Evolutionary conservation across 2,797 vertebrate species (phyloP).

Genomic region (Phyllotis vaccarum): DNA sequence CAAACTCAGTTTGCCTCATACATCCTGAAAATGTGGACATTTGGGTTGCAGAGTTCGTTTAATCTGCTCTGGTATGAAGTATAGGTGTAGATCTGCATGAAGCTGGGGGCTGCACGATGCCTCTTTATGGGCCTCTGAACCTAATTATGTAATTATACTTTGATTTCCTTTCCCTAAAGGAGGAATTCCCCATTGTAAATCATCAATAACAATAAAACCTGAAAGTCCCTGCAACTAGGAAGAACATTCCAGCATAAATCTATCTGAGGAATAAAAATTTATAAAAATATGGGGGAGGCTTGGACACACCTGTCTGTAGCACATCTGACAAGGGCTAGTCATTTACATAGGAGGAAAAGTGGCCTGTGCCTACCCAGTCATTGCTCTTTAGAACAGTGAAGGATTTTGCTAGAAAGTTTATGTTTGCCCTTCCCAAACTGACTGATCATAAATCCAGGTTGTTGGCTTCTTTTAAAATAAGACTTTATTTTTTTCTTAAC

Average conservation of each 20-base stretch:
- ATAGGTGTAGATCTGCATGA: background rate
- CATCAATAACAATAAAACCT: background rate
- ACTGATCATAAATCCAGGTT: slow-evolving; percentile 57
- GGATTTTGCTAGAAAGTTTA: slow-evolving; percentile 42
- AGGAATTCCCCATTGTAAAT: background rate
- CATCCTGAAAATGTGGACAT: background rate
- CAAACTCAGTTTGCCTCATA: slow-evolving; percentile 15
- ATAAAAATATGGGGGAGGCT: background rate
- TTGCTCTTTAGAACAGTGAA: slow-evolving; percentile 27
- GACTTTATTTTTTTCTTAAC: background rate
- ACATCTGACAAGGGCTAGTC: background rate
- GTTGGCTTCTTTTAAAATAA: background rate
- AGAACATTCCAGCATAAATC: background rate
- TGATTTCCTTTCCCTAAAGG: background rate
- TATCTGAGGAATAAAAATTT: slow-evolving; percentile 55
- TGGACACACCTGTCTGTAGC: slow-evolving; percentile 17
- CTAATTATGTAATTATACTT: background rate
- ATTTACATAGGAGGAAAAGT: background rate
- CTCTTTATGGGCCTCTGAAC: background rate
- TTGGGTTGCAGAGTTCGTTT: background rate
- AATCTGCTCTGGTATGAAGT: background rate
- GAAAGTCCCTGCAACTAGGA: background rate
- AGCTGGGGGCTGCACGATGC: background rate
- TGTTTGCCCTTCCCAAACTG: slow-evolving; percentile 44
- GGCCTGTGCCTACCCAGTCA: slow-evolving; percentile 1